Evolutionary conservation across 2,797 vertebrate genomes (phyloP).

Genomic region (Arrhamphus sclerolepis): DNA sequence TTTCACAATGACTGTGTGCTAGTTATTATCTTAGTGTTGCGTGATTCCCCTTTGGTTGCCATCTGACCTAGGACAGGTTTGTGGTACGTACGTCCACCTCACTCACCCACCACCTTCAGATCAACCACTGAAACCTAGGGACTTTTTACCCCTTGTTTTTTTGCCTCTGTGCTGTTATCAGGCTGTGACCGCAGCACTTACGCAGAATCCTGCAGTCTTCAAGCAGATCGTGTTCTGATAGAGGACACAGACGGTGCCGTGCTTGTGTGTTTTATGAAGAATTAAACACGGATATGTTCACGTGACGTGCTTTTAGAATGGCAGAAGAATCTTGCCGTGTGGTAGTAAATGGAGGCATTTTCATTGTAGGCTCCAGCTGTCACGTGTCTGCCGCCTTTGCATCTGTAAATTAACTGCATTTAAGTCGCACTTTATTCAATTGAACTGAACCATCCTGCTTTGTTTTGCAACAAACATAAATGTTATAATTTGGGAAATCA

Average conservation of each 20-base stretch:
- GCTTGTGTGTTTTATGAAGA: conserved; percentile 33
- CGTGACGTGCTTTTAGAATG: conserved; percentile 49
- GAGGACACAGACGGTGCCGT: conserved; percentile 1
- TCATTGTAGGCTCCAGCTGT: too few relatives aligned
- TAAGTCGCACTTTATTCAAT: too few relatives aligned
- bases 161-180: conserved; percentile 20
- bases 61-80: conserved; percentile 63
- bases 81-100: conserved; percentile 70
- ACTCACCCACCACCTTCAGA: conserved; percentile 70
- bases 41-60: conserved; percentile 78
- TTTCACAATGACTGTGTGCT: conserved; percentile 80
- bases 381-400: too few relatives aligned
- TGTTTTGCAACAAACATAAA: too few relatives aligned
- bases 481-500: too few relatives aligned
- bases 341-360: conserved; percentile 41
- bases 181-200: conserved; percentile 28
- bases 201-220: conserved; percentile 15
- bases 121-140: conserved; percentile 76
- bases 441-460: too few relatives aligned
- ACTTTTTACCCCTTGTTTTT: conserved; percentile 83
- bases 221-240: conserved; percentile 7
- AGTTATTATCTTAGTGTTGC: conserved; percentile 66
- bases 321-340: conserved; percentile 51
- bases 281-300: conserved; percentile 31
- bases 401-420: too few relatives aligned